Base-by-base conservation (phyloP, 2,797 vertebrate species). In the Schizopygopsis pylzovi region DNA sequence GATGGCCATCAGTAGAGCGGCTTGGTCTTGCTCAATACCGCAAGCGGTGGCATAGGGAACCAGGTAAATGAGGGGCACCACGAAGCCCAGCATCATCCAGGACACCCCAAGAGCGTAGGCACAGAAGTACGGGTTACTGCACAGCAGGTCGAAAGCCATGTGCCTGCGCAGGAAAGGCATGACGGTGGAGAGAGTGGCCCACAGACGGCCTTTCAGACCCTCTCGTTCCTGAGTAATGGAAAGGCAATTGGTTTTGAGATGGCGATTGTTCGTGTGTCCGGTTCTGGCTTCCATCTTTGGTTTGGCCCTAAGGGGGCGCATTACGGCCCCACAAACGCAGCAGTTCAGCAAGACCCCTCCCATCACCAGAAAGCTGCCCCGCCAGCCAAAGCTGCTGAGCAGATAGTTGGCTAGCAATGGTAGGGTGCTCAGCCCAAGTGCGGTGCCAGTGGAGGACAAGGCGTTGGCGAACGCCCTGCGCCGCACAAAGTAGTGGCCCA, bases 301-400 rank as follows among this genome's bases (percentile, higher is more conserved):
- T 71, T 85, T 87, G n/a, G 84, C 15, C 71, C 80, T 78, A 70
- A 97, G 84, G 0, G 97, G 97, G 87, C 96, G 95, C 95, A 97
- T 94, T 61, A 97, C 86, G 5, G 97, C 96, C 33, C 97, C 97
- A 65, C 95, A 96, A 22, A 96, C 95, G 0, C 97, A 97, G 87
- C 95, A 93, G 90, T 97, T 96, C 25, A 97, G 89, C 15, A 97
- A 70, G 33, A 97, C 86, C 22, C 95, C 97, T 0, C 96, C 96
- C 61, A 97, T 95, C 88, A 97, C 87, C 39, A 97, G 93, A 88
- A 97, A 97, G 87, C 95, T 93, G 15, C 96, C 96, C 79, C 96
- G 94, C 97, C 97, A 97, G 72, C 96, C 96, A 85, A 96, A 94
- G 16, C 89, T 77, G 52, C 94, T 92, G 90, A 96, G 91, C 86